Percentiles rank a stretch among this genome's conserved stretches.
phyloP scores from a whole-genome alignment of 2,888 invertebrate species.

The Apodemia zela region DNA sequence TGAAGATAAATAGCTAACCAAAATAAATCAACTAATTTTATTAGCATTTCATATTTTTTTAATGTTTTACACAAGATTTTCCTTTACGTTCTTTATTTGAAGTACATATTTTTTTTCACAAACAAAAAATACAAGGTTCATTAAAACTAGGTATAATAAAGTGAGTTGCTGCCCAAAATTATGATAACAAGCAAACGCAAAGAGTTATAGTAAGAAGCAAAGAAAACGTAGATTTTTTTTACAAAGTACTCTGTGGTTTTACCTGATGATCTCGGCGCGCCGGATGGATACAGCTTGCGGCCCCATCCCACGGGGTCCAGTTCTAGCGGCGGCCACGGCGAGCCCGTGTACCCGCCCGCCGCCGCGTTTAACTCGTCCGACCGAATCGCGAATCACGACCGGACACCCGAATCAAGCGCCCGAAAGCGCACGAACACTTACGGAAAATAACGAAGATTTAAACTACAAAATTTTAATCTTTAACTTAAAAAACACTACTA shows the following conservation, averaged over 20 bases:
- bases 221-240: not conserved
- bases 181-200: too few species aligned
- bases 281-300: constrained; percentile 88
- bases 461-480: constrained; percentile 36
- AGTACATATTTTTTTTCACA: too few species aligned
- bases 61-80: too few species aligned
- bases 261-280: constrained; percentile 84
- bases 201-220: not conserved
- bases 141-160: too few species aligned
- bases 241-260: too few species aligned
- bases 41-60: too few species aligned
- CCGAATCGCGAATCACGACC: constrained; percentile 82
- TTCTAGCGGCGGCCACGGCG: constrained; percentile 89
- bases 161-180: too few species aligned
- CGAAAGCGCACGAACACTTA: constrained; percentile 60
- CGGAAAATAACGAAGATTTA: constrained; percentile 48
- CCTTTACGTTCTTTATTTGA: too few species aligned
- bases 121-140: too few species aligned
- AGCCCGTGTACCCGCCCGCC: constrained; percentile 88
- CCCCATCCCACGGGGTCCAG: constrained; percentile 90
- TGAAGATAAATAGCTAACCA: too few species aligned
- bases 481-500: constrained; percentile 25
- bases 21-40: too few species aligned
- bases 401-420: constrained; percentile 57
- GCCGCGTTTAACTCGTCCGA: constrained; percentile 87